These are phyloP conservation scores for Rhombomys opimus DNA, from an alignment of 2,113 vertebrate genomes.

Conservation along the genomic window DNA sequence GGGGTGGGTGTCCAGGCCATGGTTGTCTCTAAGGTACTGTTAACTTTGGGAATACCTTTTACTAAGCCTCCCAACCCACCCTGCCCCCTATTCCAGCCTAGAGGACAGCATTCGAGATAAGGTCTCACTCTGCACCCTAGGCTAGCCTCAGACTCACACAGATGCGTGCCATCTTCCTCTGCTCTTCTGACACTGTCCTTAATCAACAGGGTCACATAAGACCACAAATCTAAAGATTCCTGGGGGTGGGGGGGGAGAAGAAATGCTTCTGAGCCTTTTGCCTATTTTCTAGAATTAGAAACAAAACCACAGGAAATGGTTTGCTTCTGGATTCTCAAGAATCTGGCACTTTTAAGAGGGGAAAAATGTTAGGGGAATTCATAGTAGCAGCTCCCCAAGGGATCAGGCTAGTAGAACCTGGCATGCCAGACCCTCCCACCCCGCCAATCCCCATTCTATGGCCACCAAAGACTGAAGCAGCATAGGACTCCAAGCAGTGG, in stretches of 20 bases:
- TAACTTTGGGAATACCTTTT: neutral
- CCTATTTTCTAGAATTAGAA: slow-evolving; percentile 31
- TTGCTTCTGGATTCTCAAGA: slow-evolving; percentile 32
- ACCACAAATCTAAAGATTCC: neutral
- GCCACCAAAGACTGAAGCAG: neutral
- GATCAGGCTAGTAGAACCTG: neutral
- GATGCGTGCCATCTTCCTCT: too few species aligned
- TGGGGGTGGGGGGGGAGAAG: too few species aligned
- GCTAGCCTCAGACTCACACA: neutral
- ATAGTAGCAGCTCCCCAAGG: rapidly evolving
- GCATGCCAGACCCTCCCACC: neutral
- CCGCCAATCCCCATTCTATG: too few species aligned
- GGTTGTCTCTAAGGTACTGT: neutral
- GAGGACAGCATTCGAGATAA: neutral
- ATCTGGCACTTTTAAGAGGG: neutral
- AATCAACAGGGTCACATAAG: neutral
- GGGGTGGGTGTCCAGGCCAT: neutral
- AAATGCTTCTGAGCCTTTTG: neutral
- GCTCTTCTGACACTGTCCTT: neutral
- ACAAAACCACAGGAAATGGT: neutral
- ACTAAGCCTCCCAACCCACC: neutral
- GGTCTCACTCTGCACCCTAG: neutral
- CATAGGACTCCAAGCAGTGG: neutral
- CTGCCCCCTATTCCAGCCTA: neutral
- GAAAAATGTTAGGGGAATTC: neutral